Evolutionary conservation across 2,113 vertebrate genomes (phyloP), one percentile per base, ranked within the genome.

Genomic region (Poeciliopsis occidentalis): DNA sequence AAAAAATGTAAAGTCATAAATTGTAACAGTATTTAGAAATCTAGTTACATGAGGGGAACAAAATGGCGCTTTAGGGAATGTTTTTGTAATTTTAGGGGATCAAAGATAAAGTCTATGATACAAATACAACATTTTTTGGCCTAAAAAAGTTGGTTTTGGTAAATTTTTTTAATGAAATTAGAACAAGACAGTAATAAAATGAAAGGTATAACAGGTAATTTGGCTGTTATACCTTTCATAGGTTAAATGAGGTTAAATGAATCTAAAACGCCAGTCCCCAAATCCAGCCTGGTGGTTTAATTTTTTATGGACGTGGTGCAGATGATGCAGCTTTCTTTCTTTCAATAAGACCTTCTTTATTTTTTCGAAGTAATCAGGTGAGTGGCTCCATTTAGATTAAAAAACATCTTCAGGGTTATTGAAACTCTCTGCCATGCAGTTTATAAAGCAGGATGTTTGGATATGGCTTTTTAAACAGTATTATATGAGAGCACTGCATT

Each of bases 341-440:
- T 29, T 29, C 64, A 65, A 80, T 62, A 72, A 17, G 65, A 51
- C 3, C 22, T 15, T 27, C 8, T 32, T 37, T 29, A 13, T 31
- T 64, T 69, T 61, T 69, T 68, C 19, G n/a, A 24, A 71, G n/a
- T 67, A 73, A 34, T 24, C 22, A 44, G 70, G 24, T 34, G 57
- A 60, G 22, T 11, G 19, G 78, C 39, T 64, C 37, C 27, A 31
- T 81, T 81, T 60, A 57, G 57, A 22, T 47, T 73, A 51, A 41
- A 73, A 15, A 34, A 37, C 37, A 79, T 74, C 19, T 75, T 69
- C 54, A 71, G 68, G 64, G 81, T 78, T 73, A 60, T 30, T 24
- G 57, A 76, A 37, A 72, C 78, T 83, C 83, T 89, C 76, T 84
- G 71, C 78, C 57, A 60, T 75, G 69, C 63, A 60, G 5, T 84